Evolutionary conservation across 2,888 invertebrate species (phyloP).

Genomic region (Fragum fragum): DNA sequence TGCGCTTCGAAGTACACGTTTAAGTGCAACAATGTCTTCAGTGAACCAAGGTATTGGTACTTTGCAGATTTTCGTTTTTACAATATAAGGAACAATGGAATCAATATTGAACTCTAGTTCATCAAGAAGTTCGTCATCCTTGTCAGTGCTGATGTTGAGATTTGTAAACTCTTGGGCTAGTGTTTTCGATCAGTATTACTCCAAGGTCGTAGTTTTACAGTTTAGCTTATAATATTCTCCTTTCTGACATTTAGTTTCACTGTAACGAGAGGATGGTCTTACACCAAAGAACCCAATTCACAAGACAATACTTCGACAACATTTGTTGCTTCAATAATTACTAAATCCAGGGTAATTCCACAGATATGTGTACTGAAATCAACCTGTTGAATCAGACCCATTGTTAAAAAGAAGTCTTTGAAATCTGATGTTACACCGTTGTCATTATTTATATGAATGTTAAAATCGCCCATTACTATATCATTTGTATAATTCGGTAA

Average conservation of each 20-base stretch:
- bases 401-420: no score
- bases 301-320: conserved; percentile 35
- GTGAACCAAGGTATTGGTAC: conserved; percentile 54
- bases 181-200: conserved; percentile 24
- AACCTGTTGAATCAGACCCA: no score
- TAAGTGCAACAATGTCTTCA: conserved; percentile 23
- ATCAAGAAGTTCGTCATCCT: conserved; percentile 4
- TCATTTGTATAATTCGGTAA: no score
- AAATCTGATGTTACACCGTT: no score
- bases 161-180: conserved; percentile 30
- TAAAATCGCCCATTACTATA: no score
- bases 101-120: conserved; percentile 40
- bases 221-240: conserved; percentile 39
- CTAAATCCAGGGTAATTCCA: conserved; percentile 37
- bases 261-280: conserved; percentile 46
- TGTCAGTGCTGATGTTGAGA: not conserved
- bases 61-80: conserved; percentile 39
- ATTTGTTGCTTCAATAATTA: conserved; percentile 42
- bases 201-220: conserved; percentile 5
- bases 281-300: conserved; percentile 40
- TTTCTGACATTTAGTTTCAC: conserved; percentile 27
- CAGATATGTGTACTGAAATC: not conserved
- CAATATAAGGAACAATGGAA: conserved; percentile 21
- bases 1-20: conserved; percentile 35
- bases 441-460: no score